Percentiles rank a stretch among this genome's conserved stretches.
Conservation (phyloP, 2,888 invertebrate genomes). For the Eubasilissa splendida region DNA sequence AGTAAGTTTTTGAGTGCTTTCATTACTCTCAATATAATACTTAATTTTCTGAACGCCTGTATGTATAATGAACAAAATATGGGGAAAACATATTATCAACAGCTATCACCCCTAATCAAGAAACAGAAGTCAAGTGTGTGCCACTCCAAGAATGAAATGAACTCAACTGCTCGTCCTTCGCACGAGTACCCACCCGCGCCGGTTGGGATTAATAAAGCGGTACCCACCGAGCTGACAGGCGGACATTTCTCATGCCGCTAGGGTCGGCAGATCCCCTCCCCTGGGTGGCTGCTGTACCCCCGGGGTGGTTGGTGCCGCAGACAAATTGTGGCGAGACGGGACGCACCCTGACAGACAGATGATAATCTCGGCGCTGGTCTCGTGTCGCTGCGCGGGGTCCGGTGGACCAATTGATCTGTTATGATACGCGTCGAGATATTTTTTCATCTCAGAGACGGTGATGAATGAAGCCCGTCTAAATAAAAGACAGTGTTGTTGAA, state of each 20-base stretch:
- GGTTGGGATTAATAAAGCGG: conserved; percentile 3
- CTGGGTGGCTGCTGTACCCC: background rate
- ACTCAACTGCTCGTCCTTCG: background rate
- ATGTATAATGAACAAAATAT: background rate
- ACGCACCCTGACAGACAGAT: conserved; percentile 1
- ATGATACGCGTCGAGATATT: background rate
- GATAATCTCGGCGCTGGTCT: conserved; percentile 21
- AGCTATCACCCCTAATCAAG: background rate
- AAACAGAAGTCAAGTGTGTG: conserved; percentile 6
- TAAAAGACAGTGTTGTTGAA: too few relatives aligned
- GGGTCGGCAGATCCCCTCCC: conserved; percentile 4
- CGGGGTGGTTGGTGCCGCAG: background rate
- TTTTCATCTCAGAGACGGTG: background rate
- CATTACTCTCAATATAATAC: background rate
- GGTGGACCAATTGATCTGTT: conserved; percentile 13
- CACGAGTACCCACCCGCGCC: background rate
- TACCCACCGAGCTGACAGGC: conserved; percentile 4
- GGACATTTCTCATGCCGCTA: conserved; percentile 29
- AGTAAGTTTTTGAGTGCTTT: background rate
- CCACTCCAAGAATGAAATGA: background rate
- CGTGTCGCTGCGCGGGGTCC: background rate
- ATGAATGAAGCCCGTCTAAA: background rate
- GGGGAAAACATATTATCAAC: background rate
- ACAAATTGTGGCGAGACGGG: background rate
- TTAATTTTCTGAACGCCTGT: background rate